phyloP scores from a whole-genome alignment of 2,888 invertebrate species.

The Cabera pusaria region DNA sequence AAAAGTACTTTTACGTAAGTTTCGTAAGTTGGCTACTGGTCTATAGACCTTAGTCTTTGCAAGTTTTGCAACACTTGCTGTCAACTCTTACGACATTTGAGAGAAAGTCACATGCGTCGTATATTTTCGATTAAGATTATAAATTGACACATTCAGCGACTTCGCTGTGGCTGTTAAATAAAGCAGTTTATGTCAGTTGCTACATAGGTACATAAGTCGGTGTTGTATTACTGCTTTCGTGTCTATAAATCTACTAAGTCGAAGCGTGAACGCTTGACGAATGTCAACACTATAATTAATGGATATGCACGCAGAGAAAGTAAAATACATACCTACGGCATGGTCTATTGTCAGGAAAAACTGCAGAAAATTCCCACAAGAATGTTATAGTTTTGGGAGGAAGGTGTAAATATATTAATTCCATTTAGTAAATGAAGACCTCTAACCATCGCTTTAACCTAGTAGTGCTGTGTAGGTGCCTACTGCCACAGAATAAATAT shows the following conservation, averaged over 20 bases:
- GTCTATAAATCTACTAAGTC: constrained; percentile 11
- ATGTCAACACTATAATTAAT: constrained; percentile 16
- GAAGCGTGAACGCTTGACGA: constrained; percentile 10
- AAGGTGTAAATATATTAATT: no score
- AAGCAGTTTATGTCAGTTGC: constrained; percentile 5
- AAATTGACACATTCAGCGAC: constrained; percentile 12
- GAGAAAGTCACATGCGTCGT: constrained; percentile 15
- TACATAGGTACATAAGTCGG: constrained; percentile 1
- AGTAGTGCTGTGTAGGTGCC: no score
- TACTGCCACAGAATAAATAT: no score
- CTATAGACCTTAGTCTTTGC: constrained; percentile 6
- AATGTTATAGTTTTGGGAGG: no score
- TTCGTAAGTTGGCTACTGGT: constrained; percentile 1
- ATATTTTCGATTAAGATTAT: constrained; percentile 14
- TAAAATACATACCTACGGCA: no score
- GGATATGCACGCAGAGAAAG: constrained; percentile 17
- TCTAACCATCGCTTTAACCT: no score
- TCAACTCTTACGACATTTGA: constrained; percentile 18
- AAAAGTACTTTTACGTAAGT: constrained; percentile 3
- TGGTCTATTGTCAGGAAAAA: no score
- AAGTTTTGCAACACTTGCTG: constrained; percentile 14
- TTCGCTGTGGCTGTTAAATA: constrained; percentile 8
- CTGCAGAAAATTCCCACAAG: no score
- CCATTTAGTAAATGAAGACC: no score
- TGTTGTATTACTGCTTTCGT: constrained; percentile 13